phyloP scores from a whole-genome alignment of 2,113 vertebrate genomes.

The Heliornis fulica region DNA sequence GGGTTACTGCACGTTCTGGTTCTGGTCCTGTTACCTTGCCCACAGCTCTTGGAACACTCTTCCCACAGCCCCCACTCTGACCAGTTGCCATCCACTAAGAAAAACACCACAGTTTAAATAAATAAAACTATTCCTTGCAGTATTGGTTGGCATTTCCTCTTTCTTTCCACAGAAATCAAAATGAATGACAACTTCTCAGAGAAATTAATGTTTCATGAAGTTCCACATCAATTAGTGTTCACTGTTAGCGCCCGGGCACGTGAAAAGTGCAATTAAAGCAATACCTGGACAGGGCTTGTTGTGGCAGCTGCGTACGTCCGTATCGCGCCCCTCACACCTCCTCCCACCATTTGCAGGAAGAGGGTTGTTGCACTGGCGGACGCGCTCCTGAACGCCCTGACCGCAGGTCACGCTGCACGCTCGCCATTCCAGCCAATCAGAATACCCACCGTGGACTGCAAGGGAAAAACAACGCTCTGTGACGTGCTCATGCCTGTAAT shows the following conservation, averaged over 20 bases:
- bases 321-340: constrained; percentile 76
- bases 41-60: constrained; percentile 91
- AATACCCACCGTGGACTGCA: constrained; percentile 91
- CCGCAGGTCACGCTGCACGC: constrained; percentile 90
- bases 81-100: constrained; percentile 90
- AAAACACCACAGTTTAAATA: not conserved
- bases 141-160: not conserved
- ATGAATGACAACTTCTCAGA: not conserved
- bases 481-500: not conserved
- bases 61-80: constrained; percentile 93
- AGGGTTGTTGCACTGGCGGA: constrained; percentile 87
- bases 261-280: not conserved
- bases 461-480: not conserved
- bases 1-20: constrained; percentile 86
- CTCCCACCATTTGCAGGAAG: constrained; percentile 89
- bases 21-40: constrained; percentile 89
- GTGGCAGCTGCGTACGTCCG: constrained; percentile 80
- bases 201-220: not conserved
- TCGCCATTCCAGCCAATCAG: constrained; percentile 88
- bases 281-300: constrained; percentile 89
- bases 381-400: constrained; percentile 82
- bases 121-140: accelerated
- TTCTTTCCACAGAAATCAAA: not conserved
- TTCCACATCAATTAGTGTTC: not conserved
- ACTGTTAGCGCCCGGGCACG: not conserved